These are phyloP conservation scores for Peromyscus californicus DNA, from an alignment of 2,113 vertebrate species.

Conservation along the genomic window DNA sequence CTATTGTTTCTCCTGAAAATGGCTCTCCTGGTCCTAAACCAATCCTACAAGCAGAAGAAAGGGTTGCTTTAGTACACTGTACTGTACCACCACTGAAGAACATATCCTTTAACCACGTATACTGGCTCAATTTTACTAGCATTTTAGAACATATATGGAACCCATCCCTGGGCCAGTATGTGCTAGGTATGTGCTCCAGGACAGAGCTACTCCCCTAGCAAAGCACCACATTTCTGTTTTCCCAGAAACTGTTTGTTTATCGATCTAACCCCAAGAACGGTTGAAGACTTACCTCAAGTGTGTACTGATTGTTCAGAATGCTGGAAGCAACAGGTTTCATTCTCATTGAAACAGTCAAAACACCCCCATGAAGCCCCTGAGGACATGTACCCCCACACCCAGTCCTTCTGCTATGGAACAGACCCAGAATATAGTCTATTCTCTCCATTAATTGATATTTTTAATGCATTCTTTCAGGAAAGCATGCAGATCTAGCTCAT, in stretches of 20 bases:
- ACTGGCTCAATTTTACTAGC: too few species aligned
- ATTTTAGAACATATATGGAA: neutral
- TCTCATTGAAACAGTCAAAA: neutral
- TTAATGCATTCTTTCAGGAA: neutral
- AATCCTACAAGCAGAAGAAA: neutral
- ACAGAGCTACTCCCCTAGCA: too few species aligned
- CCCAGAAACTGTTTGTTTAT: neutral
- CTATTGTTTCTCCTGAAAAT: neutral
- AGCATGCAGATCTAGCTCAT: too few species aligned
- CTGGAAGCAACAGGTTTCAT: neutral
- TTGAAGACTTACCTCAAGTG: fast-evolving
- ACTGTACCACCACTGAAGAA: neutral
- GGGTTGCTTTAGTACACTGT: neutral
- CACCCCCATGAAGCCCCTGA: neutral
- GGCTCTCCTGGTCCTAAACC: neutral
- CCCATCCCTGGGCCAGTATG: neutral
- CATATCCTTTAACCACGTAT: fast-evolving
- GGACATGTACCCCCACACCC: too few species aligned
- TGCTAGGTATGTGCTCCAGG: neutral
- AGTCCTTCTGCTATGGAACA: too few species aligned
- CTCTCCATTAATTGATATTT: neutral
- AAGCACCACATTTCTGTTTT: neutral
- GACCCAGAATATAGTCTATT: neutral
- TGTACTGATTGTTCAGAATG: too few species aligned
- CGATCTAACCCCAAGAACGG: neutral